Percentiles rank a stretch among this genome's conserved stretches.
phyloP scores from a whole-genome alignment of 23 tunicate genomes.

The Trididemnum nubilum region DNA sequence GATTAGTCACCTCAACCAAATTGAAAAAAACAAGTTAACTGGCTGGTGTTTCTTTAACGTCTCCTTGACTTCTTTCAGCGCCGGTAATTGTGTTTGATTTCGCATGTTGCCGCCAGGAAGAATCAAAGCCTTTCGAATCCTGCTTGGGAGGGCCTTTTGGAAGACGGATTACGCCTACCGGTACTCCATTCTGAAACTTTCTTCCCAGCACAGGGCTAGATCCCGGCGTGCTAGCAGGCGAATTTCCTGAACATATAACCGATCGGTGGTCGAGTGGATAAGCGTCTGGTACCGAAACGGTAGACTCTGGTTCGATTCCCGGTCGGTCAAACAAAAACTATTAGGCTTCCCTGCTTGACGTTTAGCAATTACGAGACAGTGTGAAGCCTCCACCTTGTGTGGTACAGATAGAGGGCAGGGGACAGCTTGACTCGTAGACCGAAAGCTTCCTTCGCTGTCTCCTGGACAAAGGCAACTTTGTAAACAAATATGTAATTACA shows the following conservation, averaged over 20 bases:
- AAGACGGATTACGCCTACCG: slow-evolving; percentile 72
- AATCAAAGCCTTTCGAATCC: slow-evolving; percentile 72
- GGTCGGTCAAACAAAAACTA: too few relatives aligned
- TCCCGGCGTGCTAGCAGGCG: slow-evolving; percentile 83
- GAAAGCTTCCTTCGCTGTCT: too few relatives aligned
- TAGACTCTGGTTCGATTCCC: too few relatives aligned
- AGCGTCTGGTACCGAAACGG: too few relatives aligned
- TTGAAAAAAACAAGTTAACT: neutral
- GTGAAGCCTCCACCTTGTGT: too few relatives aligned
- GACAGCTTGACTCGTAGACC: too few relatives aligned
- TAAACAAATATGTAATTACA: too few relatives aligned
- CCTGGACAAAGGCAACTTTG: too few relatives aligned
- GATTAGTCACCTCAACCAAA: too few relatives aligned
- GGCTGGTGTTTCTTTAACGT: slow-evolving; percentile 15
- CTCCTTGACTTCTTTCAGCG: slow-evolving; percentile 17
- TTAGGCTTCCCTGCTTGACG: too few relatives aligned
- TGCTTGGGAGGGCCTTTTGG: slow-evolving; percentile 84
- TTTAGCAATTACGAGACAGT: too few relatives aligned
- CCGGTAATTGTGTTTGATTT: slow-evolving; percentile 6
- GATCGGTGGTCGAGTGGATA: neutral
- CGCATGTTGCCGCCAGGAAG: slow-evolving; percentile 20
- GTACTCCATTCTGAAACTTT: slow-evolving; percentile 86
- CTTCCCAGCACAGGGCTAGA: slow-evolving; percentile 82
- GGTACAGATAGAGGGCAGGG: too few relatives aligned
- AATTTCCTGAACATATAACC: slow-evolving; percentile 59